Percentiles rank a stretch among this genome's conserved stretches.
Conservation (phyloP, 53 echinoderm and acorn worm species). For the Actinopyga echinites region DNA sequence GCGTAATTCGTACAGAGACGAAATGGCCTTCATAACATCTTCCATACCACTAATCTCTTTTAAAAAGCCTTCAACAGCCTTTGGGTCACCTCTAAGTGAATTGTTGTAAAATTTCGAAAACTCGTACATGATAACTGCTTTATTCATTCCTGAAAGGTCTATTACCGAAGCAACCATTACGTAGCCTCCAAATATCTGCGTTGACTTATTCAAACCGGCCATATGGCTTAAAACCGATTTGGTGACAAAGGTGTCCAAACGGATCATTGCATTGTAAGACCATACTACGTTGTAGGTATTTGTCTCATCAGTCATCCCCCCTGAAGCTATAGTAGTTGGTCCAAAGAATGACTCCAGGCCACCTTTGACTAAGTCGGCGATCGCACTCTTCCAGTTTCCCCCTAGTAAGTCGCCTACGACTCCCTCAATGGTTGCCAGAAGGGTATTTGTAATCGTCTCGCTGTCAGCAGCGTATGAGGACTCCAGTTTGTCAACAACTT, state of each 20-base stretch:
- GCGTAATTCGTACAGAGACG: background rate
- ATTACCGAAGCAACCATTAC: background rate
- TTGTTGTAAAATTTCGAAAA: slow-evolving; percentile 4
- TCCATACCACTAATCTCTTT: background rate
- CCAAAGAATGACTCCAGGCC: background rate
- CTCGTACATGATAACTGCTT: background rate
- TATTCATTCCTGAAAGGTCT: background rate
- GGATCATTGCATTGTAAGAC: background rate
- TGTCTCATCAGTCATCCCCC: background rate
- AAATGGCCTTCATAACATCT: background rate
- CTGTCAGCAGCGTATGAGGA: too few relatives aligned
- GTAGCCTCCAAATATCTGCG: background rate
- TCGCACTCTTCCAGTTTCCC: background rate
- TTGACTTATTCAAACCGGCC: background rate
- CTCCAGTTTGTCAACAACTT: too few relatives aligned
- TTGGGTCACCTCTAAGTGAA: background rate
- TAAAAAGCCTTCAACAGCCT: background rate
- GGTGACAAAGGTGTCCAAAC: background rate
- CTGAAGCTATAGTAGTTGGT: background rate
- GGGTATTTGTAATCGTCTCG: too few relatives aligned
- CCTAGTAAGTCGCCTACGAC: background rate
- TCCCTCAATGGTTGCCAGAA: background rate
- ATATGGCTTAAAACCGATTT: background rate
- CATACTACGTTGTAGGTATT: background rate
- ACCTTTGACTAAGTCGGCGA: background rate